Evolutionary conservation across 2,888 invertebrate species (phyloP), one percentile per base, ranked within the genome.

Genomic region (Tiliacea aurago): DNA sequence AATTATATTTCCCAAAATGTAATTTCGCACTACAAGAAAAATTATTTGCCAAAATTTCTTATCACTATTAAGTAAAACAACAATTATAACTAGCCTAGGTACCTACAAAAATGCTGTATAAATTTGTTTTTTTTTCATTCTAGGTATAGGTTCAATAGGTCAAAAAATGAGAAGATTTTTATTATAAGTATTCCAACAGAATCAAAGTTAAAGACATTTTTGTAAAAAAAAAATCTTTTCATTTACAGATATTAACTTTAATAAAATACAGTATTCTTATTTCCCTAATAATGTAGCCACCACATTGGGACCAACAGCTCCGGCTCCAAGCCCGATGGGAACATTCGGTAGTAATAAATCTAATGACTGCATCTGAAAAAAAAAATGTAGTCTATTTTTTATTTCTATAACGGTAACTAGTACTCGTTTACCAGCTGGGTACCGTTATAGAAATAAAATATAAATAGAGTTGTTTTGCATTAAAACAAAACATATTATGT

Each of bases 251-350:
- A 13, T 20, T 6, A 33, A 20, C 11, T 20, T 33, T 33, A 11
- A 20, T 33, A 20, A 58, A 23, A 58, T 33, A 23, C 6, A 61
- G 23, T 18, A 10, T 37, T 37, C 11, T 72, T 61, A 73, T 72
- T 53, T 61, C 28, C 73, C 73, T 72, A 73, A 73, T 47, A 73
- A 53, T 28, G 59, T 15, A 7, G 72, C 72, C 11, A 61, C 11
- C 18, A 33, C 59, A 53, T 10, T 20, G 18, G 73, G 23, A 2
- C 73, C 37, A 28, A 73, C 15, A 20, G 15, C n/a, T 5, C 23
- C 49, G 20, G 7, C 20, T 9, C 23, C 33, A 20, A 4, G 0
- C 6, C 18, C 33, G 6, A 55, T 1, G 6, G 43, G 9, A 23
- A 43, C 18, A 59, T 49, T 53, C 15, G 1, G 7, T 43, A 65